A percentile compares a stretch with the other conserved stretches of the same genome.
These are phyloP conservation scores for Phylloscopus collybita DNA, from an alignment of 2,797 vertebrate species.

Conservation along the genomic window DNA sequence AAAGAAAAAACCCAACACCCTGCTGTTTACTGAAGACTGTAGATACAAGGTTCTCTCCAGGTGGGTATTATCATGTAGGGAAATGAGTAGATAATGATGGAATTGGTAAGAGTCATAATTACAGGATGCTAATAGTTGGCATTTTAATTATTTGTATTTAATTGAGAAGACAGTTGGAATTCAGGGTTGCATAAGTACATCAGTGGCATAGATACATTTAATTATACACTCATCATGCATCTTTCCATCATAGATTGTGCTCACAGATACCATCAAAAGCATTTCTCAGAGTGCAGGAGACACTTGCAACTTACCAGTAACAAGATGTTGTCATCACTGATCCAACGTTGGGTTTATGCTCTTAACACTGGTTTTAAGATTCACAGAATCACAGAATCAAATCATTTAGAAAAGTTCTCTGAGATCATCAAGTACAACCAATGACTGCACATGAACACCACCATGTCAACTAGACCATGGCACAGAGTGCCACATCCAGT, in stretches of 20 bases:
- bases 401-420: background rate
- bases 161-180: background rate
- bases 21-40: background rate
- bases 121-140: background rate
- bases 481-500: background rate
- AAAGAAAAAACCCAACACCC: background rate
- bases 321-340: background rate
- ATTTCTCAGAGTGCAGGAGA: background rate
- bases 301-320: background rate
- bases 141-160: slow-evolving; percentile 23
- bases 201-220: background rate
- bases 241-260: background rate
- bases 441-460: background rate
- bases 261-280: background rate
- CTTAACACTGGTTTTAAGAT: background rate
- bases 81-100: slow-evolving; percentile 7
- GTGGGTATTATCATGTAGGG: background rate
- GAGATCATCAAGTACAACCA: background rate
- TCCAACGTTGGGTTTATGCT: background rate
- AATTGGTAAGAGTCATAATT: slow-evolving; percentile 16
- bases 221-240: background rate
- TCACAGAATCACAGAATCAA: background rate
- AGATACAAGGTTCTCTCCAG: background rate
- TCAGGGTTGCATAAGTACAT: background rate
- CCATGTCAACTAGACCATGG: background rate